Base-by-base conservation (phyloP, 2,888 invertebrate species). In the Drosophila atroscutellata region DNA sequence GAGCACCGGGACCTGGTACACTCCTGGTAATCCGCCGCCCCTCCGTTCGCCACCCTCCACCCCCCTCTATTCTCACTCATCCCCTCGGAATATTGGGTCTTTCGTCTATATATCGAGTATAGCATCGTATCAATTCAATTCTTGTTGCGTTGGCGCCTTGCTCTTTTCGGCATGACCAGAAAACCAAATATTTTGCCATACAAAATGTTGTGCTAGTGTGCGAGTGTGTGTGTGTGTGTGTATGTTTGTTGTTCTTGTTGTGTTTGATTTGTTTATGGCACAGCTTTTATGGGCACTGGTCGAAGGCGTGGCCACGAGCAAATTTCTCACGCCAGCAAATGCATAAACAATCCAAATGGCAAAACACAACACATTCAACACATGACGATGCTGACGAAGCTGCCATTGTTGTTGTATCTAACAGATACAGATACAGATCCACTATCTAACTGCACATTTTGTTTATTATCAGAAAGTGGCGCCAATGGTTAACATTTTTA, bases 401-500 rank as follows among this genome's bases (percentile, higher is more conserved):
- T 42, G 32, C 3, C 32, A 6, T 13, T 37, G 45, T 39, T 55
- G 32, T 15, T 49, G 74, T 52, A 70, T 70, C 60, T 47, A 57
- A 39, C 34, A 73, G 72, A 77, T 77, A 63, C 70, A 49, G 26
- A 42, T 47, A 11, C 11, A 30, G 51, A 32, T 42, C n/a, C 28
- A 30, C 58, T 15, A 32, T 49, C 50, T 52, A 55, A 39, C 59
- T 63, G 47, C 45, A 45, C 28, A 51, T 66, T 77, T 74, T 82
- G 83, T 88, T 87, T 87, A 87, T 87, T 87, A 86, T 89, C 73
- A 90, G 78, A 89, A 86, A 90, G 90, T 90, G 90, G 90, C 90
- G 90, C 90, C 90, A 90, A 84, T 84, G 86, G 81, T 80, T 84
- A 78, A 69, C 64, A 68, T 63, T 77, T 88, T 83, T 81, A 79